phyloP scores from a whole-genome alignment of 2,888 invertebrate genomes.

The Caenorhabditis uteleia region DNA sequence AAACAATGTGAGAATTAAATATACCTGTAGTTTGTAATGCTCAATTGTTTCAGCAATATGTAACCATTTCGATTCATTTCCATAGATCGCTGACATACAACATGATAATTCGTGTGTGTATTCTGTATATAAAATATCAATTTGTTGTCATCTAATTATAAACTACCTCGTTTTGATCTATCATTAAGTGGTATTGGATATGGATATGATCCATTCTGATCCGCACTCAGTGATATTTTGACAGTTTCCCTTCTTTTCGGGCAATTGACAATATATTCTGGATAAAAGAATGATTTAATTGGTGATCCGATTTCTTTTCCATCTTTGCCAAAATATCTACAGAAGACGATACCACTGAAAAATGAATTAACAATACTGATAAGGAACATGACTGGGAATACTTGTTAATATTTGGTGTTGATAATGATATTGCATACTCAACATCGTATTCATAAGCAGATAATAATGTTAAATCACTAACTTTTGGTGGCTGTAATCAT shows the following conservation, averaged over 20 bases:
- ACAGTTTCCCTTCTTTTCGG: constrained; percentile 10
- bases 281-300: constrained; percentile 6
- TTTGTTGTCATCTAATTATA: no score
- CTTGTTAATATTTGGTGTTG: constrained; percentile 7
- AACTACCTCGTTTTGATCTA: constrained; percentile 4
- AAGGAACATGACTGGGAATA: background rate
- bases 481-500: no score
- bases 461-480: background rate
- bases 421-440: background rate
- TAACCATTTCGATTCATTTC: constrained; percentile 26
- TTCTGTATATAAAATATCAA: no score
- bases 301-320: constrained; percentile 1
- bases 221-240: constrained; percentile 17
- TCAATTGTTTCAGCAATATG: constrained; percentile 16
- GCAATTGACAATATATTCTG: constrained; percentile 16
- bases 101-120: constrained; percentile 20
- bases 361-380: background rate
- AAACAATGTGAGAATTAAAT: no score
- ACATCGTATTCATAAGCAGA: constrained; percentile 13
- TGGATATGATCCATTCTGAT: background rate
- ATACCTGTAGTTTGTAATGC: constrained; percentile 20
- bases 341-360: constrained; percentile 10
- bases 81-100: constrained; percentile 21
- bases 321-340: constrained; percentile 12
- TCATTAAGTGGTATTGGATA: constrained; percentile 6